Base-by-base conservation (phyloP, 2,888 invertebrate genomes). In the Teleogryllus oceanicus region DNA sequence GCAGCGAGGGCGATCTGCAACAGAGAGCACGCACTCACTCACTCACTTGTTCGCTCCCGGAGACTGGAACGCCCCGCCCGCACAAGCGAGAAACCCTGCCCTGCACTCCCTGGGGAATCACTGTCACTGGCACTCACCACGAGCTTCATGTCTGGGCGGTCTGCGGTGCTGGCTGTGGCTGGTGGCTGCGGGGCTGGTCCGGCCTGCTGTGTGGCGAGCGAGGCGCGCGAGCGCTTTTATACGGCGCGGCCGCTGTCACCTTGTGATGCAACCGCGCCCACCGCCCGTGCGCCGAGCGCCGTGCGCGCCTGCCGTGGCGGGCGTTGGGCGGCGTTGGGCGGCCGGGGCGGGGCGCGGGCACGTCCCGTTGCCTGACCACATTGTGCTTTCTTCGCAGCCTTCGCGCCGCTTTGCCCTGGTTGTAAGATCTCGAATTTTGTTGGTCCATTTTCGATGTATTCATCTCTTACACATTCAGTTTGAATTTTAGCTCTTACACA, bases 201-300 rank as follows among this genome's bases (percentile, higher is more conserved):
- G 62, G n/a, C 62, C 62, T 62, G 62, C 62, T 62, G 62, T 62
- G 62, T 62, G 62, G 62, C 62, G 62, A 62, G n/a, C 62, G 62
- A n/a, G 16, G 62, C 16, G 13, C 62, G 62, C 13, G 62, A 4
- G 62, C 62, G n/a, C n/a, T 13, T n/a, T 62, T 62, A 18, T 62
- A 62, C 8, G n/a, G 16, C 3, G 62, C 62, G 62, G 37, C 62
- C 62, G 62, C 62, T 62, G 62, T 62, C 62, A 62, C 62, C 62
- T 62, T 62, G 62, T 62, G 62, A 62, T 16, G 62, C 62, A 62
- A 62, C 62, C 62, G 62, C 62, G 62, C 62, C 62, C 62, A 62
- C 62, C 62, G 62, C 62, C 37, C 37, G 37, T 8, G 37, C 37
- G 37, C 37, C 37, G 37, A 5, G 62, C n/a, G 62, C 62, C 62